Evolutionary conservation across 2,797 vertebrate genomes (phyloP).

Genomic region (Antrozous pallidus): DNA sequence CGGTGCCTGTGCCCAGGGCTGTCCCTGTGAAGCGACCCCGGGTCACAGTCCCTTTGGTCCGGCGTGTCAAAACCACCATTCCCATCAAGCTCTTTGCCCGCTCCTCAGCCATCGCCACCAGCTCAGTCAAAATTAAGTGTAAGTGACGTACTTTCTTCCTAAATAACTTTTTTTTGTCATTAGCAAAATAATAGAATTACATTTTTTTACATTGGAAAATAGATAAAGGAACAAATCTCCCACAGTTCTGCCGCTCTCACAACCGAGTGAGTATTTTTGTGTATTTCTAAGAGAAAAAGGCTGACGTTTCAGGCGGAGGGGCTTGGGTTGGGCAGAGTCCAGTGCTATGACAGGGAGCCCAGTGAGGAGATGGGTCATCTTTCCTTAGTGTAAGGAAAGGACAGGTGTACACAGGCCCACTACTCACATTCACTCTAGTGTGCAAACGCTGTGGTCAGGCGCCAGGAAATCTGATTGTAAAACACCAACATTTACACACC

Average conservation of each 20-base stretch:
- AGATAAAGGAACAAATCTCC: constrained; percentile 65
- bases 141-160: constrained; percentile 76
- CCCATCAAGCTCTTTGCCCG: constrained; percentile 91
- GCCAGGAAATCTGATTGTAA: not conserved
- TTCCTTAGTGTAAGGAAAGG: not conserved
- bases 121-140: constrained; percentile 89
- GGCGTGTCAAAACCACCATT: constrained; percentile 89
- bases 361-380: not conserved
- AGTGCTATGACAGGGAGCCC: not conserved
- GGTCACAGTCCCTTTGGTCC: constrained; percentile 89
- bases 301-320: constrained; percentile 17
- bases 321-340: not conserved
- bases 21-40: constrained; percentile 91
- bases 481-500: not conserved
- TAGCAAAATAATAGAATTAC: constrained; percentile 65
- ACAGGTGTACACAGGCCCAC: not conserved
- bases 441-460: not conserved
- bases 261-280: constrained; percentile 51
- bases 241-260: constrained; percentile 50
- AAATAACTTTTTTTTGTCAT: constrained; percentile 40
- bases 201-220: constrained; percentile 68
- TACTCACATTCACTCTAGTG: not conserved
- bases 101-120: constrained; percentile 85
- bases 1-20: constrained; percentile 87
- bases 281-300: constrained; percentile 51